Base-by-base conservation (phyloP, 2,888 invertebrate species). In the Arrhopalites spinosus region DNA sequence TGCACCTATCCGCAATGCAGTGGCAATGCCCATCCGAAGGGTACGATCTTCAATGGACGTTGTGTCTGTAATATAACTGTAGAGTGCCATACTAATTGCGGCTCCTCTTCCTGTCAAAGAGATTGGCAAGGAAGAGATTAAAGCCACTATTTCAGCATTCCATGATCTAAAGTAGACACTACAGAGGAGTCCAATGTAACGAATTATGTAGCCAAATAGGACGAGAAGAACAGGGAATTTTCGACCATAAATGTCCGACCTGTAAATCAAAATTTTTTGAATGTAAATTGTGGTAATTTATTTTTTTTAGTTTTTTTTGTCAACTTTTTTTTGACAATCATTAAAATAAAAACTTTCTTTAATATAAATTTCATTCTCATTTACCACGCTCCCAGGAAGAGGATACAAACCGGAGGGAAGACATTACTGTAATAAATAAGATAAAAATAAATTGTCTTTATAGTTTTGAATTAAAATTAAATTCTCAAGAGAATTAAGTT, bases 21-120 rank as follows among this genome's bases (percentile, higher is more conserved):
- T 88, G 13, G 89, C 87, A n/a, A 90, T 83, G 17, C 90, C 90
- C 66, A 90, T 86, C 82, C 90, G 86, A 69, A 90, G 87, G 0
- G 90, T 90, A 29, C 90, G 86, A 79, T 88, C 87, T 81, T 90
- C 89, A 27, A 88, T 75, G 0, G 88, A 86, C 59, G 90, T 81
- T 11, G 83, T 82, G 53, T 83, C 81, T 1, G 83, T 80, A 8
- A 83, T 78, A 59, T 81, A 83, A 66, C 82, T 82, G 73, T 82
- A 82, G 17, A 82, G 79, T 2, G 82, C 80, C 83, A 83, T 82
- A 67, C 82, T 83, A 17, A 83, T 78, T 1, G 82, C 80, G 43
- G 89, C 87, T 76, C 87, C 86, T 25, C 90, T 89, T 29, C 90
- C 90, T 25, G 88, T 87, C 45, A 90, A 85, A 0, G 90, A 74